Evolutionary conservation across 2,113 vertebrate species (phyloP).

Genomic region (Meles meles): DNA sequence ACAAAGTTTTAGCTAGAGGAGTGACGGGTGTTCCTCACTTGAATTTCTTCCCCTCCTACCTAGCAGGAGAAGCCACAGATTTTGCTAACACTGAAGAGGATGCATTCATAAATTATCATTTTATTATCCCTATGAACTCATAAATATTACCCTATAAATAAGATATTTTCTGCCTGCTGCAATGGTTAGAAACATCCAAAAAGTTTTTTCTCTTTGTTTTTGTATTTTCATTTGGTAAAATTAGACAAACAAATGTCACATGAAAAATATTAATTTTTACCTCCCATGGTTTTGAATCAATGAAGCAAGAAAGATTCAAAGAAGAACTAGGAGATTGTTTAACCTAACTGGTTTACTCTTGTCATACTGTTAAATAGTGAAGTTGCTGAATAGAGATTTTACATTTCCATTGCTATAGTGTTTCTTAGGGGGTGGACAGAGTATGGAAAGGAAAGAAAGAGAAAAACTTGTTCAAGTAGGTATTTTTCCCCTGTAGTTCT

Average conservation of each 20-base stretch:
- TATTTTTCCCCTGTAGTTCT: not conserved
- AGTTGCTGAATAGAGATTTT: not conserved
- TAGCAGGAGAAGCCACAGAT: not conserved
- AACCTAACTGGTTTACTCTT: not conserved
- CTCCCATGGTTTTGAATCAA: not conserved
- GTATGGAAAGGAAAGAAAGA: not conserved
- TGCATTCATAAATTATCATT: not conserved
- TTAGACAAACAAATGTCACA: not conserved
- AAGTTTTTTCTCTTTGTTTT: not conserved
- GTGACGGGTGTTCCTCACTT: not conserved
- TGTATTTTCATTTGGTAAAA: not conserved
- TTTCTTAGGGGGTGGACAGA: not conserved
- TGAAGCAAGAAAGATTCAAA: not conserved
- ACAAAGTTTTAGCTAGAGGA: not conserved
- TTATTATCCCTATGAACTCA: not conserved
- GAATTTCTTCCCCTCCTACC: not conserved
- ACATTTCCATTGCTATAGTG: not conserved
- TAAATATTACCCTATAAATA: not conserved
- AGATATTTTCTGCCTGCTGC: not conserved
- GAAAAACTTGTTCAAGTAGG: fast-evolving
- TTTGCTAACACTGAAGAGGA: not conserved
- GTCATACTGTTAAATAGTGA: not conserved
- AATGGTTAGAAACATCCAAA: not conserved
- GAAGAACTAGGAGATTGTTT: not conserved
- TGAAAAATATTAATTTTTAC: not conserved